These are phyloP conservation scores for Plusia festucae DNA, from an alignment of 2,888 invertebrate species.

Conservation along the genomic window DNA sequence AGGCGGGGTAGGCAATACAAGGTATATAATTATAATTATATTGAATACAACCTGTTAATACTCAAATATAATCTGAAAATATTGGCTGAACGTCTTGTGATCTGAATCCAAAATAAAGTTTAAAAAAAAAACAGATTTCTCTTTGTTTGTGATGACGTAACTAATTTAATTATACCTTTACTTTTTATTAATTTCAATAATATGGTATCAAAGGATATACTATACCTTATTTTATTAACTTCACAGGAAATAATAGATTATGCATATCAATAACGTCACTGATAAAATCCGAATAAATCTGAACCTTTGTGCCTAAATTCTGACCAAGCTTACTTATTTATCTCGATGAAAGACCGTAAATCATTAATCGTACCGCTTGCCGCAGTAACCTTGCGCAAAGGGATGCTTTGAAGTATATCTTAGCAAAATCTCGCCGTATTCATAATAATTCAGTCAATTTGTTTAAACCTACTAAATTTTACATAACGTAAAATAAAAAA, in stretches of 20 bases:
- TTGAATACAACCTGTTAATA: conserved; percentile 1
- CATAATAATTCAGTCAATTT: not conserved
- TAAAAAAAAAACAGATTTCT: too few relatives aligned
- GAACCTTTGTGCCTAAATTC: not conserved
- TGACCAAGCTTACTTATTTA: not conserved
- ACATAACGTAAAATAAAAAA: too few relatives aligned
- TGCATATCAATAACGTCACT: not conserved
- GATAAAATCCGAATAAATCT: not conserved
- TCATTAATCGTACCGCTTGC: not conserved
- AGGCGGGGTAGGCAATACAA: conserved; percentile 10
- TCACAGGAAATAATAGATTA: too few relatives aligned
- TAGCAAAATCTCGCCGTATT: not conserved
- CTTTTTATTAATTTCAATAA: too few relatives aligned
- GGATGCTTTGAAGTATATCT: not conserved
- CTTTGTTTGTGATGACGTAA: too few relatives aligned
- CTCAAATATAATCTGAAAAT: not conserved
- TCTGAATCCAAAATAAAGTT: not conserved
- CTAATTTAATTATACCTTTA: too few relatives aligned
- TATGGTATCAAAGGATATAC: too few relatives aligned
- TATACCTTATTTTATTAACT: too few relatives aligned
- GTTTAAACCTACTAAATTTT: not conserved
- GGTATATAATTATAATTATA: conserved; percentile 12
- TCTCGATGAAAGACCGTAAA: not conserved
- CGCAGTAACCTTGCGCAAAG: not conserved
- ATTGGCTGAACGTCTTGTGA: not conserved